Conservation (phyloP, 2,113 vertebrate genomes). For the Candoia aspera region DNA sequence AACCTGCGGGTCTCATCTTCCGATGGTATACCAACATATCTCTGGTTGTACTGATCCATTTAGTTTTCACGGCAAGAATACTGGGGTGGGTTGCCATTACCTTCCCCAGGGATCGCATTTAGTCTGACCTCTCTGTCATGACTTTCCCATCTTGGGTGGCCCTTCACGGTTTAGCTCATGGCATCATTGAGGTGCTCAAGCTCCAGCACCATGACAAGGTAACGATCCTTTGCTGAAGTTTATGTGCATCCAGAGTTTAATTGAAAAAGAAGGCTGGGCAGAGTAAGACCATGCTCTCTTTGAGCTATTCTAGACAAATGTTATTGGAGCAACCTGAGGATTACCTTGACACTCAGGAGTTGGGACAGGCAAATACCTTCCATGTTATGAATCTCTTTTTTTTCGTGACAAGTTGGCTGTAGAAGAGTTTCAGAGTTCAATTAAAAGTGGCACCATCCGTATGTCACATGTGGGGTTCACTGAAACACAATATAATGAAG, state of each 20-base stretch:
- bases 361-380: constrained; percentile 42
- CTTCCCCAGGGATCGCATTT: too few relatives aligned
- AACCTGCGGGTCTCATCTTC: too few relatives aligned
- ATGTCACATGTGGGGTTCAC: constrained; percentile 10
- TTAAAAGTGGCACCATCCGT: constrained; percentile 34
- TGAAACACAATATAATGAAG: not conserved
- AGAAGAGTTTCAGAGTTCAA: not conserved
- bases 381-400: constrained; percentile 32
- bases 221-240: too few relatives aligned
- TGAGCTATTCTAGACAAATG: constrained; percentile 11
- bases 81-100: too few relatives aligned
- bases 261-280: constrained; percentile 3
- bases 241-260: not conserved
- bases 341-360: constrained; percentile 28
- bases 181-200: too few relatives aligned
- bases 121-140: too few relatives aligned
- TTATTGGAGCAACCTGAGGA: constrained; percentile 13
- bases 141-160: too few relatives aligned
- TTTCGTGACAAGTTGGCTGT: not conserved
- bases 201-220: too few relatives aligned
- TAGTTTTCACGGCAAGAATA: too few relatives aligned
- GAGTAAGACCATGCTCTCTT: not conserved
- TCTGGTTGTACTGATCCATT: too few relatives aligned
- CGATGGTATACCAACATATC: too few relatives aligned
- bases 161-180: too few relatives aligned